Evolutionary conservation across 2,797 vertebrate genomes (phyloP).

Genomic region (Arctocebus calabarensis): DNA sequence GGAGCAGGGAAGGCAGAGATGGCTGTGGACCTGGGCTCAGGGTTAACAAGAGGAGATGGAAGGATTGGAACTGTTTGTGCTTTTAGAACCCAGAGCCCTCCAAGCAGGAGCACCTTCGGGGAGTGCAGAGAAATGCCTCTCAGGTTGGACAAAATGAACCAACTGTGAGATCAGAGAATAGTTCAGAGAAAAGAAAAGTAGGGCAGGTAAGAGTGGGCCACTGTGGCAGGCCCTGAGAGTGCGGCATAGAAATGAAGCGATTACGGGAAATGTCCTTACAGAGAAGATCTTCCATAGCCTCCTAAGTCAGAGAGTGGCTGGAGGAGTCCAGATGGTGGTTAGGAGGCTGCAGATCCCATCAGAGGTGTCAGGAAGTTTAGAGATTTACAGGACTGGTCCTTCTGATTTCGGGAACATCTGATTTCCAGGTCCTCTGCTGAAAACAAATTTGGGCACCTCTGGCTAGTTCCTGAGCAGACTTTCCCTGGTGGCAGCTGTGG

Average conservation of each 20-base stretch:
- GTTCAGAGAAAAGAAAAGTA: constrained; percentile 21
- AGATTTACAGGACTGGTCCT: background rate
- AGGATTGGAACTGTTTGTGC: background rate
- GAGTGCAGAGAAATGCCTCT: background rate
- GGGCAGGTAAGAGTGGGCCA: background rate
- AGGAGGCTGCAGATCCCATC: fast-evolving
- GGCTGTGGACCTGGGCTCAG: background rate
- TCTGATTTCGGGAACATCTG: background rate
- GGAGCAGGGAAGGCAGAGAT: background rate
- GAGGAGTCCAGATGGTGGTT: background rate
- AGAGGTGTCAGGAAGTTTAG: background rate
- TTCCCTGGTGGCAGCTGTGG: background rate
- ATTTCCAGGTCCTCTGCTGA: background rate
- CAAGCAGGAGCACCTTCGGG: background rate
- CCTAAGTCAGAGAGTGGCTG: background rate
- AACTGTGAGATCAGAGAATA: background rate
- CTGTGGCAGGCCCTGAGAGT: background rate
- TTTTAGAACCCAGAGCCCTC: background rate
- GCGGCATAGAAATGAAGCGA: background rate
- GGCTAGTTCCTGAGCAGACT: background rate
- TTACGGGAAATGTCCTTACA: background rate
- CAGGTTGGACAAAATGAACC: background rate
- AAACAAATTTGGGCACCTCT: background rate
- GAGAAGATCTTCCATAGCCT: background rate
- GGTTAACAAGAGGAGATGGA: background rate